Evolutionary conservation across 2,888 invertebrate species (phyloP).

Genomic region (Poecilus cupreus): DNA sequence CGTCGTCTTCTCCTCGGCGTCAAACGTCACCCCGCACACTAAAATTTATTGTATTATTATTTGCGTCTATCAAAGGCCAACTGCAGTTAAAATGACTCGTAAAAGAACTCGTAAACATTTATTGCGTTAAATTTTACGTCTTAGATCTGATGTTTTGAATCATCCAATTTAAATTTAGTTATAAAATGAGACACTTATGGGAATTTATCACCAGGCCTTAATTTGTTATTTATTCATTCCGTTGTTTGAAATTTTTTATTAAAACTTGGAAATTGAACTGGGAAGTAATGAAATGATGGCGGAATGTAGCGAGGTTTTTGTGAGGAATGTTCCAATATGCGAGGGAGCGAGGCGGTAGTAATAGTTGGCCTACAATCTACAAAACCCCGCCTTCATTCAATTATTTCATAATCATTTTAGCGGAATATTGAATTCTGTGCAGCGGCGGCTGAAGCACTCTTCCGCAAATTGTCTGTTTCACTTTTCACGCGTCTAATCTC

Average conservation of each 20-base stretch:
- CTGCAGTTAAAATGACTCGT: conserved; percentile 49
- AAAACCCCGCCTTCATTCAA: too few species aligned
- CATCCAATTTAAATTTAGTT: conserved; percentile 52
- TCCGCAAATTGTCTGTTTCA: too few species aligned
- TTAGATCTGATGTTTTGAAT: conserved; percentile 44
- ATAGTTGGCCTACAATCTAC: too few species aligned
- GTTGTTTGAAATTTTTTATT: background rate
- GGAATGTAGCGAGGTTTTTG: background rate
- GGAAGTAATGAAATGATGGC: background rate
- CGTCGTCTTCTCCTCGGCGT: too few species aligned
- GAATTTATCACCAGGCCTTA: conserved; percentile 16
- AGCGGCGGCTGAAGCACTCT: too few species aligned
- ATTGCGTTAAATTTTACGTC: conserved; percentile 49
- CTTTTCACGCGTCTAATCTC: too few species aligned
- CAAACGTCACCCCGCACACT: background rate
- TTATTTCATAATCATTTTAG: too few species aligned
- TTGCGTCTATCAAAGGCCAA: conserved; percentile 46
- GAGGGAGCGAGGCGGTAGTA: too few species aligned
- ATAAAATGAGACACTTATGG: conserved; percentile 34
- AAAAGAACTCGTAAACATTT: conserved; percentile 51
- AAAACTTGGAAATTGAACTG: background rate
- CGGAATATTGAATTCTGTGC: too few species aligned
- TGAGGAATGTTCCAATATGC: background rate
- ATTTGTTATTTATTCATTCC: background rate
- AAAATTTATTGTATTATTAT: conserved; percentile 53